Percentiles rank a stretch among this genome's conserved stretches.
Conservation (phyloP, 2,888 invertebrate species). For the Mesorhabditis sp. region DNA sequence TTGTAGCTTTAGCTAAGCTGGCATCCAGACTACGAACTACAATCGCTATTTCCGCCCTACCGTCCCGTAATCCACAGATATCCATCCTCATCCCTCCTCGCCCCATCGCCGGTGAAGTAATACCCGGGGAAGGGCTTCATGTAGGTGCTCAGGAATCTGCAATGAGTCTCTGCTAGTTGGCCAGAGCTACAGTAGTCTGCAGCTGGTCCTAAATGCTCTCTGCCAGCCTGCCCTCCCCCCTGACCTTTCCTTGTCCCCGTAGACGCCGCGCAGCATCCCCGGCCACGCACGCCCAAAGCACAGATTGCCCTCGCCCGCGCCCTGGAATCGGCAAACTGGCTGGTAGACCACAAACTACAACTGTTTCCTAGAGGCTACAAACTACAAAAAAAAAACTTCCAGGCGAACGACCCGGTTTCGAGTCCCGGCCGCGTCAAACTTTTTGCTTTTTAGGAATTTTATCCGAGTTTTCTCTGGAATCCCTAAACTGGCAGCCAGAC, state of each 20-base stretch:
- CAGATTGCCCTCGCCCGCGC: constrained; percentile 53
- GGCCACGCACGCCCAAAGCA: constrained; percentile 93
- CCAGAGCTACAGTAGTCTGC: not conserved
- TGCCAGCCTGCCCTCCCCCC: not conserved
- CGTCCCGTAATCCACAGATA: constrained; percentile 64
- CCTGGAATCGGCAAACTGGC: constrained; percentile 7
- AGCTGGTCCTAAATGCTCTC: not conserved
- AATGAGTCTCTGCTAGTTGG: constrained; percentile 7
- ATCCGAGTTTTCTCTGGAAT: too few species aligned
- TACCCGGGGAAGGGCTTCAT: constrained; percentile 93
- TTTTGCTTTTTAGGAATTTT: too few species aligned
- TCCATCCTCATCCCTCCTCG: constrained; percentile 77
- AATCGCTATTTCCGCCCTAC: not conserved
- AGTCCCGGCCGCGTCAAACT: too few species aligned
- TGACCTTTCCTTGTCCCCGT: constrained; percentile 75
- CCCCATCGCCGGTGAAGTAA: constrained; percentile 90
- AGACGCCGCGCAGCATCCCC: constrained; percentile 91
- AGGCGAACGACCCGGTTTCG: too few species aligned
- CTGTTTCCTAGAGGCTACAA: too few species aligned
- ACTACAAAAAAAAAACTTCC: too few species aligned
- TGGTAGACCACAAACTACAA: too few species aligned
- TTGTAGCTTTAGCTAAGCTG: too few species aligned
- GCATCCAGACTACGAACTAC: not conserved
- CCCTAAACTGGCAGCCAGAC: too few species aligned
- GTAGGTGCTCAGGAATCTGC: constrained; percentile 77